A percentile compares a stretch with the other conserved stretches of the same genome.
These are phyloP conservation scores for Clavelina lepadiformis DNA, from an alignment of 23 tunicate genomes.

Conservation along the genomic window DNA sequence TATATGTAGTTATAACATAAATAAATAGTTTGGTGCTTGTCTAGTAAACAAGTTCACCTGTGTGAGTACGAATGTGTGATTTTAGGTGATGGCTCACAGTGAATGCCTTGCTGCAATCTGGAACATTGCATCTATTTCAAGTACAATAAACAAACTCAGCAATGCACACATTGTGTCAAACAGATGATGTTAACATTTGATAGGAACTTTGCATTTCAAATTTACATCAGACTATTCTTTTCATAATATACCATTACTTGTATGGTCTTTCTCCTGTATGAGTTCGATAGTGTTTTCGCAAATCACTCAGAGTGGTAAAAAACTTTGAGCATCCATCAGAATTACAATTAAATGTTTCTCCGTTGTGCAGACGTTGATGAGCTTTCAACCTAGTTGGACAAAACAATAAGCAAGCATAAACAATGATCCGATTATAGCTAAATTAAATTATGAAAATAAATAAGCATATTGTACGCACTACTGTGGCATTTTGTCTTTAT, in stretches of 20 bases:
- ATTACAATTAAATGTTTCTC: slow-evolving; percentile 81
- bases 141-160: neutral
- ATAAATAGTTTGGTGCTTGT: too few species aligned
- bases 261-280: slow-evolving; percentile 96
- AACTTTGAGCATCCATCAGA: slow-evolving; percentile 67
- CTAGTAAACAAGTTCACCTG: slow-evolving; percentile 24
- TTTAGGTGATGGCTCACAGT: slow-evolving; percentile 93
- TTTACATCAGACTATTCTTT: too few species aligned
- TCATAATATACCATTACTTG: too few species aligned
- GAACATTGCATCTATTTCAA: slow-evolving; percentile 30
- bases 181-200: too few species aligned
- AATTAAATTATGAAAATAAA: neutral
- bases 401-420: neutral
- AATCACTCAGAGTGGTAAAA: slow-evolving; percentile 79
- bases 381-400: slow-evolving; percentile 65
- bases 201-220: too few species aligned
- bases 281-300: slow-evolving; percentile 75
- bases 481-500: too few species aligned
- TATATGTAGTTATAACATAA: neutral
- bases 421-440: slow-evolving; percentile 3
- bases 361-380: slow-evolving; percentile 75
- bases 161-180: too few species aligned
- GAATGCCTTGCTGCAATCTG: slow-evolving; percentile 81
- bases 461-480: too few species aligned
- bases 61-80: slow-evolving; percentile 79